These are phyloP conservation scores for Lepisosteus oculatus DNA, from an alignment of 2,113 vertebrate species.

Conservation along the genomic window DNA sequence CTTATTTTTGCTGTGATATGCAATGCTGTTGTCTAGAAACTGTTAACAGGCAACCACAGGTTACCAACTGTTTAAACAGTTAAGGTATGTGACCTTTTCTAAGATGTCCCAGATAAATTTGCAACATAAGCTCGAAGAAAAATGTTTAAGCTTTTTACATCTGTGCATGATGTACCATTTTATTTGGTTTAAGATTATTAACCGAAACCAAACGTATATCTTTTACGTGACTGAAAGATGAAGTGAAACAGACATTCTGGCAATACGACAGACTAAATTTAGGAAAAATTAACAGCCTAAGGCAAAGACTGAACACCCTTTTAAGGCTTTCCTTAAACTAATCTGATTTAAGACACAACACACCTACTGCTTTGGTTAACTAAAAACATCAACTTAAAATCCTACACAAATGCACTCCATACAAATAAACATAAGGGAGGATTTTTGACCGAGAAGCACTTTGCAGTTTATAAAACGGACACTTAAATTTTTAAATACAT, in stretches of 20 bases:
- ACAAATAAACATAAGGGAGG: conserved; percentile 10
- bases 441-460: too few relatives aligned
- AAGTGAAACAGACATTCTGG: conserved; percentile 25
- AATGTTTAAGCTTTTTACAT: background rate
- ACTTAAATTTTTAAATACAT: too few relatives aligned
- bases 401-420: conserved; percentile 9
- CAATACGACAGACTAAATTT: conserved; percentile 20
- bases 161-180: background rate
- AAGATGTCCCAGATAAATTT: background rate
- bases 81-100: background rate
- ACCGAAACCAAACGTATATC: conserved; percentile 1
- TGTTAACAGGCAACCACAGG: background rate
- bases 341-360: background rate
- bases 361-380: conserved; percentile 11
- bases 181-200: background rate
- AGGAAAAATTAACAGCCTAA: conserved; percentile 18
- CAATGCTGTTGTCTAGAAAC: background rate
- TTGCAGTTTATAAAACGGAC: too few relatives aligned
- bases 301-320: conserved; percentile 9
- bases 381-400: background rate
- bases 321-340: conserved; percentile 19
- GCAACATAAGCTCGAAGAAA: background rate
- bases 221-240: conserved; percentile 6
- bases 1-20: background rate
- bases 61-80: background rate